These are phyloP conservation scores for Erinaceus europaeus DNA, from an alignment of 2,113 vertebrate species.

Conservation along the genomic window DNA sequence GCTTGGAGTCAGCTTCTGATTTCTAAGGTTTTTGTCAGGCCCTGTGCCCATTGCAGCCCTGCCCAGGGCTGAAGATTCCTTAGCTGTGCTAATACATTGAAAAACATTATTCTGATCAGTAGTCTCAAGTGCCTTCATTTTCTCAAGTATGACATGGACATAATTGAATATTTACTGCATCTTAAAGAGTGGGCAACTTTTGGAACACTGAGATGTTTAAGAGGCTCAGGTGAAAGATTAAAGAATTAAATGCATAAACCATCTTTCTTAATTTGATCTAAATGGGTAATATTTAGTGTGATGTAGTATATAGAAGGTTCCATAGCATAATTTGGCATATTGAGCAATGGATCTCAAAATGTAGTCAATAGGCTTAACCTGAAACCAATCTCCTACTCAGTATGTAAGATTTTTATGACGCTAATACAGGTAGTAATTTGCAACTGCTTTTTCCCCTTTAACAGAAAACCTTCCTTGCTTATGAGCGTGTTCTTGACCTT, in stretches of 20 bases:
- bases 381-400: conserved; percentile 34
- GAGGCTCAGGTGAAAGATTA: conserved; percentile 65
- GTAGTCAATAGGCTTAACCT: conserved; percentile 51
- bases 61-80: conserved; percentile 45
- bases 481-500: conserved; percentile 42
- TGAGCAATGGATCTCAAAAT: conserved; percentile 54
- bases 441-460: conserved; percentile 45
- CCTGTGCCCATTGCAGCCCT: conserved; percentile 9
- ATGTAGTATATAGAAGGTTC: not conserved
- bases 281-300: conserved; percentile 28
- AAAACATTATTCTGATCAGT: conserved; percentile 63
- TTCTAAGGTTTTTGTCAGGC: conserved; percentile 35
- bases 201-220: conserved; percentile 48
- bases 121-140: conserved; percentile 66
- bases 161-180: conserved; percentile 72
- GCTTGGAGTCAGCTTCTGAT: not conserved
- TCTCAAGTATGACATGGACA: conserved; percentile 64
- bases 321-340: conserved; percentile 7
- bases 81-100: conserved; percentile 58
- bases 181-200: conserved; percentile 50
- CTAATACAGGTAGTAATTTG: conserved; percentile 29
- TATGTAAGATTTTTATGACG: conserved; percentile 31
- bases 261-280: conserved; percentile 58
- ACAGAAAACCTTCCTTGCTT: conserved; percentile 54
- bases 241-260: conserved; percentile 58